Evolutionary conservation across 1,140 invertebrate species (phyloP).

Genomic region (Asobara japonica): DNA sequence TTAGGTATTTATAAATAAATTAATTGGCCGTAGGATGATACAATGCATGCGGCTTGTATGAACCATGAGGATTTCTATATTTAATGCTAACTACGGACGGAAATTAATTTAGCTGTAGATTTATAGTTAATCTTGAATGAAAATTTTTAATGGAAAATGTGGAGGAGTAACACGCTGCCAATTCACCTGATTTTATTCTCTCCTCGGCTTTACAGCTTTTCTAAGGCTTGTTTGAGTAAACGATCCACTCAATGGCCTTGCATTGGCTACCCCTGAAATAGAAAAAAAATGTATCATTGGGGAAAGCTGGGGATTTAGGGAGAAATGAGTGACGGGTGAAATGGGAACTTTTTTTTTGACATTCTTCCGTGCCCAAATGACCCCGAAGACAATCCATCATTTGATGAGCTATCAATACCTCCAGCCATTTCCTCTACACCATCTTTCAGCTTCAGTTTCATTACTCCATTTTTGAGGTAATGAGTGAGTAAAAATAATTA

Average conservation of each 20-base stretch:
- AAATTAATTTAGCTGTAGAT: not conserved
- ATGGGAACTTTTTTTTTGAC: not conserved
- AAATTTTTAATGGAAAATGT: not conserved
- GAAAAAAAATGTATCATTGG: not conserved
- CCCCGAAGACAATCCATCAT: not conserved
- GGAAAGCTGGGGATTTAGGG: not conserved
- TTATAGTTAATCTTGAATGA: not conserved
- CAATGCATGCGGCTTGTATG: not conserved
- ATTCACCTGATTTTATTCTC: not conserved
- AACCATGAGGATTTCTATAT: not conserved
- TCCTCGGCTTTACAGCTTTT: not conserved
- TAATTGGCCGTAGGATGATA: slow-evolving; percentile 9
- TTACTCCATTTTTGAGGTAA: not conserved
- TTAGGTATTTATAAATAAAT: slow-evolving; percentile 8
- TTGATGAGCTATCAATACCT: slow-evolving; percentile 2
- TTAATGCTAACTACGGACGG: not conserved
- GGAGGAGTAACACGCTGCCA: not conserved
- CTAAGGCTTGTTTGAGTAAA: not conserved
- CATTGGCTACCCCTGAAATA: not conserved
- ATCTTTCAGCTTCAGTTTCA: not conserved
- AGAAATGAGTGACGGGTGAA: not conserved
- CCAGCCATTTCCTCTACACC: not conserved
- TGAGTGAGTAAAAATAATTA: not conserved
- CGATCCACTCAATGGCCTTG: not conserved
- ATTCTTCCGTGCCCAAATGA: not conserved